Conservation (phyloP, 2,888 invertebrate genomes). For the Alloscopus bannaensis region DNA sequence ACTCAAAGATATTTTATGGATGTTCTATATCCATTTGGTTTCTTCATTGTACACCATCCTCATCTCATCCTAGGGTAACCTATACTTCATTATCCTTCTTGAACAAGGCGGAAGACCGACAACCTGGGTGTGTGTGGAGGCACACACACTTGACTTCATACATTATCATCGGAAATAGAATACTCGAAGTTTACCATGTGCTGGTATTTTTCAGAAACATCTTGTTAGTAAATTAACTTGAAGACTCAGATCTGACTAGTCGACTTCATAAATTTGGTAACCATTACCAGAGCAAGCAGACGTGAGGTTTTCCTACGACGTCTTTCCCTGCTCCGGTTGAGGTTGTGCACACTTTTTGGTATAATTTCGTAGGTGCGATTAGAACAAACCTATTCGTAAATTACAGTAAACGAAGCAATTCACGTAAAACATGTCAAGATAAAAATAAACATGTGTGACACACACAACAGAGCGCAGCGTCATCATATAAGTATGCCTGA, state of each 20-base stretch:
- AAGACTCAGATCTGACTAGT: conserved; percentile 1
- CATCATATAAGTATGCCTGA: neutral
- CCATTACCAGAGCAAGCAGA: neutral
- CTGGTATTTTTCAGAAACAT: neutral
- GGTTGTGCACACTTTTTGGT: neutral
- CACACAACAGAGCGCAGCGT: neutral
- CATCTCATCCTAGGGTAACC: conserved; percentile 11
- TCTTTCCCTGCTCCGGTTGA: neutral
- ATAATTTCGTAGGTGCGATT: neutral
- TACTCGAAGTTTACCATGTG: conserved; percentile 17
- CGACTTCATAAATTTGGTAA: conserved; percentile 6
- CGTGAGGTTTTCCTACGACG: neutral
- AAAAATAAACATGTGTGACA: conserved; percentile 23
- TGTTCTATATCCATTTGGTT: conserved; percentile 13
- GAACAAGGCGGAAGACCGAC: conserved; percentile 4
- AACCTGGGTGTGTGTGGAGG: conserved; percentile 6
- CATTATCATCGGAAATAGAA: conserved; percentile 10
- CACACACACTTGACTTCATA: conserved; percentile 28
- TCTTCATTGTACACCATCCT: neutral
- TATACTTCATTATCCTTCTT: conserved; percentile 22
- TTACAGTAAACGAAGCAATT: neutral
- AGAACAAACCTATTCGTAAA: conserved; percentile 12
- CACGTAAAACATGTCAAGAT: conserved; percentile 19
- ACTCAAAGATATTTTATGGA: conserved; percentile 25
- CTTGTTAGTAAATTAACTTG: conserved; percentile 12